Evolutionary conservation across 2,113 vertebrate species (phyloP).

Genomic region (Erythrolamprus reginae): DNA sequence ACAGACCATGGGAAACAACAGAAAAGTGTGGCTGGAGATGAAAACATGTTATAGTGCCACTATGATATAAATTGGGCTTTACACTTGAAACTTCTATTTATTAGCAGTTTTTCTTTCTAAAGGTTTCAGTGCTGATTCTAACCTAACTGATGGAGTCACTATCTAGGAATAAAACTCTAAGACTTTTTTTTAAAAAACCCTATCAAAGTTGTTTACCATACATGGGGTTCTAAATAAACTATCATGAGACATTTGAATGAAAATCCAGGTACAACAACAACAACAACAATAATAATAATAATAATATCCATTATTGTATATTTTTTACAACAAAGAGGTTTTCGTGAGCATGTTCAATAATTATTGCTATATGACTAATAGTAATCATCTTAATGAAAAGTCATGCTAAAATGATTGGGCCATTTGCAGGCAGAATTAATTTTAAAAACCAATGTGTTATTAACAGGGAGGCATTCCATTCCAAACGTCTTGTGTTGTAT

Average conservation of each 20-base stretch:
- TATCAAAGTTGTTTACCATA: background rate
- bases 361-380: background rate
- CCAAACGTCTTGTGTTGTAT: background rate
- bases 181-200: background rate
- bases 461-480: background rate
- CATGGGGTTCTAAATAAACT: background rate
- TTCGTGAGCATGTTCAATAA: background rate
- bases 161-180: background rate
- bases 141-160: background rate
- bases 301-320: background rate
- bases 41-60: background rate
- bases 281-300: no score
- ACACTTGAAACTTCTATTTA: background rate
- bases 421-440: background rate
- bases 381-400: background rate
- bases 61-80: background rate
- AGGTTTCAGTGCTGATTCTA: background rate
- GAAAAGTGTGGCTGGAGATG: background rate
- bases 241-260: background rate
- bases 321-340: background rate
- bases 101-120: background rate
- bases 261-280: no score
- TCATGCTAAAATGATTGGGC: background rate
- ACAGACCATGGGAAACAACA: conserved; percentile 49
- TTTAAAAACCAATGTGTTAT: background rate